These are phyloP conservation scores for Ceratoteleas bidentatus DNA, from an alignment of 1,140 invertebrate species.

Conservation along the genomic window DNA sequence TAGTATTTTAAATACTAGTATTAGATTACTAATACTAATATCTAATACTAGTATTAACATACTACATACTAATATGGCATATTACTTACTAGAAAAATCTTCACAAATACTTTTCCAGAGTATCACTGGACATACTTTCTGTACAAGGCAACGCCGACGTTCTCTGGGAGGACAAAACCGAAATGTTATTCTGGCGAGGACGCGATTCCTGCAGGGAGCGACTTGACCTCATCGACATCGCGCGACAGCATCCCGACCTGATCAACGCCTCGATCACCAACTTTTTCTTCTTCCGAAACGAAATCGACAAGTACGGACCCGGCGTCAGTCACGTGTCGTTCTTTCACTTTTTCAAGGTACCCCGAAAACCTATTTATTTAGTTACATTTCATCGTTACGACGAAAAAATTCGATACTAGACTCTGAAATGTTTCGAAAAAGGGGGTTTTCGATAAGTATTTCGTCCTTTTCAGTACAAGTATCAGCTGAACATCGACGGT, in stretches of 20 bases:
- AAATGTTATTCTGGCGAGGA: constrained; percentile 94
- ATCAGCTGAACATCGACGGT: constrained; percentile 97
- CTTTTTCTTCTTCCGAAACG: constrained; percentile 96
- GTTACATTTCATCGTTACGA: no score
- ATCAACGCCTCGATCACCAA: constrained; percentile 97
- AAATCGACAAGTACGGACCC: constrained; percentile 93
- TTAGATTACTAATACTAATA: no score
- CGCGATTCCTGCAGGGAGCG: constrained; percentile 93
- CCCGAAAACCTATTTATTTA: constrained; percentile 25
- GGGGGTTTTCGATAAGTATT: constrained; percentile 17
- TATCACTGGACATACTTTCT: constrained; percentile 93
- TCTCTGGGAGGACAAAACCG: constrained; percentile 88
- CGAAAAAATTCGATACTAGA: no score
- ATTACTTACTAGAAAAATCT: no score
- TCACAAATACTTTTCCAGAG: constrained; percentile 86
- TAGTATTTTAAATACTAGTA: no score
- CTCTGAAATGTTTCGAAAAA: no score
- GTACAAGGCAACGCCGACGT: constrained; percentile 90
- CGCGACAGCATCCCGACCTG: constrained; percentile 88
- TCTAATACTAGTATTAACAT: no score
- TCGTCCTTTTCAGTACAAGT: constrained; percentile 90
- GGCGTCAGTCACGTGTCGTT: constrained; percentile 92
- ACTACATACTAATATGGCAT: no score
- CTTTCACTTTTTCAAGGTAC: constrained; percentile 97
- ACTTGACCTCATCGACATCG: constrained; percentile 91